Percentiles rank a stretch among this genome's conserved stretches.
These are phyloP conservation scores for Seira ritae DNA, from an alignment of 2,888 invertebrate species.

Conservation along the genomic window DNA sequence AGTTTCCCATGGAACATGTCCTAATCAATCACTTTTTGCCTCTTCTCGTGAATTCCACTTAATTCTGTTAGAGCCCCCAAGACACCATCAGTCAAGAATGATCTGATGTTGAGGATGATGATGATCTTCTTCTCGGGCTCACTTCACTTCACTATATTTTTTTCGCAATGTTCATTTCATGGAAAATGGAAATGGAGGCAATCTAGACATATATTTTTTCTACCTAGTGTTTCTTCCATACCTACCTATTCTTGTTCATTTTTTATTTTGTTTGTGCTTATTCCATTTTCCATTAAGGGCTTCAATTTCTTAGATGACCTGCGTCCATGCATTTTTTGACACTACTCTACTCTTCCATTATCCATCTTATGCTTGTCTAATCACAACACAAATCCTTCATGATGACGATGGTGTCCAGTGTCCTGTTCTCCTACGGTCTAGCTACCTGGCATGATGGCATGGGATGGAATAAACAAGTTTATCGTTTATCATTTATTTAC, in stretches of 20 bases:
- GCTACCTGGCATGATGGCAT: too few relatives aligned
- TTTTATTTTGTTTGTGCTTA: too few relatives aligned
- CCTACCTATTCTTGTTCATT: too few relatives aligned
- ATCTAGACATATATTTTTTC: too few relatives aligned
- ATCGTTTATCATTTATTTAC: slow-evolving; percentile 3
- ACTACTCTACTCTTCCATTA: slow-evolving; percentile 31
- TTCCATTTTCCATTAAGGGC: too few relatives aligned
- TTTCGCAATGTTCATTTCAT: too few relatives aligned
- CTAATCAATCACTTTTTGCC: slow-evolving; percentile 72
- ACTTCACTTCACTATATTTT: background rate
- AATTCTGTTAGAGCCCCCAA: slow-evolving; percentile 52
- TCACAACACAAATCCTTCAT: slow-evolving; percentile 44
- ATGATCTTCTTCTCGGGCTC: background rate
- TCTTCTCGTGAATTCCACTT: slow-evolving; percentile 64
- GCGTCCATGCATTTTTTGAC: too few relatives aligned
- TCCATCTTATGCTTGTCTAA: slow-evolving; percentile 60
- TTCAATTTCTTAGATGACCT: too few relatives aligned
- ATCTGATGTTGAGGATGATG: background rate
- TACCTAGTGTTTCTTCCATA: too few relatives aligned
- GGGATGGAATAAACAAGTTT: background rate
- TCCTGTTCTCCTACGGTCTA: background rate
- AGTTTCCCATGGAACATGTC: slow-evolving; percentile 54
- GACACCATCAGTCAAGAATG: background rate
- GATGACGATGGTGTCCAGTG: slow-evolving; percentile 5
- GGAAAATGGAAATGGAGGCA: too few relatives aligned